Conservation (phyloP, 2,113 vertebrate genomes). For the Eupsittula cactorum region DNA sequence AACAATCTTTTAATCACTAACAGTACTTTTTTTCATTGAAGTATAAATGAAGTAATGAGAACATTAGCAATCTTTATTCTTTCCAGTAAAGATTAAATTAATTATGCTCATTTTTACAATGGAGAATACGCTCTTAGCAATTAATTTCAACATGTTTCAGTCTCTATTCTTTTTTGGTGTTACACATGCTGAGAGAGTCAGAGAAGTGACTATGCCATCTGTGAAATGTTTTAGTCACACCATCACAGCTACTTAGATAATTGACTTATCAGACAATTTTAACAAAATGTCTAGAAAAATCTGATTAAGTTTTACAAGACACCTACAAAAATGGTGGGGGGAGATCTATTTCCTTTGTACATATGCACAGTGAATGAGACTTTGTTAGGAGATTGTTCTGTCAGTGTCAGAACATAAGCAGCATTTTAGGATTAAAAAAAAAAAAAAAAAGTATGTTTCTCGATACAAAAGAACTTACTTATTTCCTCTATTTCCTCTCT, state of each 20-base stretch:
- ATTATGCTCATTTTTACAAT: neutral
- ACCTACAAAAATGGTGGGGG: neutral
- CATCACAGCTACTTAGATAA: neutral
- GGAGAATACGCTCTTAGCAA: neutral
- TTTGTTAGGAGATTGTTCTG: neutral
- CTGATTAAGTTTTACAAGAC: neutral
- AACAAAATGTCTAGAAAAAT: neutral
- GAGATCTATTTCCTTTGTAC: neutral
- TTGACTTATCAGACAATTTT: neutral
- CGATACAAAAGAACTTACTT: neutral
- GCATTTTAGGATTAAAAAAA: neutral
- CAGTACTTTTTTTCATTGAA: neutral
- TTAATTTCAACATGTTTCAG: neutral
- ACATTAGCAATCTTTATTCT: neutral
- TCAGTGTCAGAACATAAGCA: neutral
- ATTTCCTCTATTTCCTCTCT: neutral
- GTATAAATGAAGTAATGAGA: neutral
- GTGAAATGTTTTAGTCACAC: constrained; percentile 38
- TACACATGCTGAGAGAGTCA: neutral
- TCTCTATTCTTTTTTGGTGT: neutral
- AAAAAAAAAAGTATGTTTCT: neutral
- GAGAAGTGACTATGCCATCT: constrained; percentile 25
- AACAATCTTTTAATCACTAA: neutral
- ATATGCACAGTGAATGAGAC: neutral
- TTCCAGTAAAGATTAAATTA: neutral